Evolutionary conservation across 1,140 invertebrate species (phyloP).

Genomic region (Drosophila nasuta): DNA sequence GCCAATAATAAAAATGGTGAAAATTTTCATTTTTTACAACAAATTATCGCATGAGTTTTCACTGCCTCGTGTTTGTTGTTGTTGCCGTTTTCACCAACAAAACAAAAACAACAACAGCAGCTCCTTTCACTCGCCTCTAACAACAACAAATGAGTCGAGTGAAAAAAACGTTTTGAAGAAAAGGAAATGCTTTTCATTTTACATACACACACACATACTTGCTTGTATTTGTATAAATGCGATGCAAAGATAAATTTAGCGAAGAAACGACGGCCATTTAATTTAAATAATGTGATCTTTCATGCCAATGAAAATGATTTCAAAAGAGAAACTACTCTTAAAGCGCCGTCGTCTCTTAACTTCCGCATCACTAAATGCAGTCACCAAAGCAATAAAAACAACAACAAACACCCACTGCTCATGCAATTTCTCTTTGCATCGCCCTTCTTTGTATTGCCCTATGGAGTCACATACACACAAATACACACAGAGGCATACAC

Average conservation of each 20-base stretch:
- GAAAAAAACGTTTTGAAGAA: slow-evolving; percentile 76
- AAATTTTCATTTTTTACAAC: slow-evolving; percentile 82
- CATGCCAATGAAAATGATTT: slow-evolving; percentile 81
- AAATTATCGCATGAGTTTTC: slow-evolving; percentile 83
- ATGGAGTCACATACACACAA: background rate
- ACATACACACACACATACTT: slow-evolving; percentile 10
- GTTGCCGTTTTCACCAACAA: slow-evolving; percentile 70
- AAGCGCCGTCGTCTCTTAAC: slow-evolving; percentile 54
- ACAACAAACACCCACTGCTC: slow-evolving; percentile 50
- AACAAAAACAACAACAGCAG: slow-evolving; percentile 48
- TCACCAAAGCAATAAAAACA: slow-evolving; percentile 36
- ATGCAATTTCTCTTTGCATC: slow-evolving; percentile 48
- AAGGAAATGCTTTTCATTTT: slow-evolving; percentile 83
- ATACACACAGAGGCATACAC: background rate
- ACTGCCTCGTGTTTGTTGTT: slow-evolving; percentile 51
- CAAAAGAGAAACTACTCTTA: slow-evolving; percentile 78
- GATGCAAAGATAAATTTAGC: slow-evolving; percentile 73
- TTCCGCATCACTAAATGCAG: slow-evolving; percentile 73
- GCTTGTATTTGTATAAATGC: slow-evolving; percentile 14
- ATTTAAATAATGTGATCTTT: slow-evolving; percentile 84
- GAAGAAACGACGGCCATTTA: slow-evolving; percentile 65
- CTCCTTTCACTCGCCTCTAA: slow-evolving; percentile 78
- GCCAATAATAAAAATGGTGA: slow-evolving; percentile 72
- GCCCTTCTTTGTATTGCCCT: slow-evolving; percentile 9
- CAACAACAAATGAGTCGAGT: slow-evolving; percentile 70